Base-by-base conservation (phyloP, 2,797 vertebrate genomes). In the Centropyge bicolor region DNA sequence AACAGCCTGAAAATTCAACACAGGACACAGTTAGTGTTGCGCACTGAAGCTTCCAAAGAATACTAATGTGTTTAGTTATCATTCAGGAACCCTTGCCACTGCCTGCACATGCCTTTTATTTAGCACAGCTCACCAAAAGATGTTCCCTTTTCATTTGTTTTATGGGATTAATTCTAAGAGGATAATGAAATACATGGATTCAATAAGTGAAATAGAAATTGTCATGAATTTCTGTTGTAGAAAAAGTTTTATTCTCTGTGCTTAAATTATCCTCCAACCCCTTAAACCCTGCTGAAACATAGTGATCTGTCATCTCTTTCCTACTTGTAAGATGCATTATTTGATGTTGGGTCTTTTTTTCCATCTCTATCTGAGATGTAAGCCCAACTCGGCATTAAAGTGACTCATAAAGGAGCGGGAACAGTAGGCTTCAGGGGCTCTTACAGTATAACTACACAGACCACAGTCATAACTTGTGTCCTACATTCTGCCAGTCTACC, bases 331-430 rank as follows among this genome's bases (percentile, higher is more conserved):
- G 54, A 69, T 41, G 11, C 19, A 36, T 31, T 35, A 67, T 35
- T 22, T 1, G 0, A 38, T 48, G 24, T 43, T 60, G 16, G 3
- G 54, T 72, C 64, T 74, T 49, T 59, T 31, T 36, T 36, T 3
- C 57, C 14, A 22, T 38, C 59, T 52, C 45, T 52, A 4, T 68
- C 56, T 65, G 16, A 68, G 55, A 74, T 16, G 22, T 69, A 78
- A 61, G 40, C 66, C 54, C 62, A 17, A 19, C 24, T 70, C 57
- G 2, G 36, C 63, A 49, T 76, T 59, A 48, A 78, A 59, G 38
- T 82, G 72, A 82, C 68, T 86, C 77, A 73, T 55, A 81, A 61
- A 86, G 66, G 56, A 77, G 24, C 68, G 52, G 66, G 20, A 71
- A 52, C 36, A 49, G 41, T 22, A 43, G 49, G 22, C 71, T 48